phyloP scores from a whole-genome alignment of 2,113 vertebrate species.

The Macquaria australasica region DNA sequence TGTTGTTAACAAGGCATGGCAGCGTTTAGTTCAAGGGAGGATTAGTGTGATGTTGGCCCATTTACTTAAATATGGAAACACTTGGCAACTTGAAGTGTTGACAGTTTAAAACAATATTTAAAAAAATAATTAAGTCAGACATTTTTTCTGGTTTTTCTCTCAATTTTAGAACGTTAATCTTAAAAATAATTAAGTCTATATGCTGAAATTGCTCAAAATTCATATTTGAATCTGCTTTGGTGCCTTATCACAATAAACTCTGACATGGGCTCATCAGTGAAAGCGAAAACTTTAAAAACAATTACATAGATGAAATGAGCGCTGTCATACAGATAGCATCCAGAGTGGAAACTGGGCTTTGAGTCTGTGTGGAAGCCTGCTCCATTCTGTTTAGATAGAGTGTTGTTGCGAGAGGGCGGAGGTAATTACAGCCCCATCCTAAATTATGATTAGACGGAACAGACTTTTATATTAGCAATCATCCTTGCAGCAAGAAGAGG shows the following conservation, averaged over 20 bases:
- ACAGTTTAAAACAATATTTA: neutral
- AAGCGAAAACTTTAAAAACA: constrained; percentile 22
- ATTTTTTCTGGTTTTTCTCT: neutral
- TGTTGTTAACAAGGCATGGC: constrained; percentile 50
- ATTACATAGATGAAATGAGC: constrained; percentile 49
- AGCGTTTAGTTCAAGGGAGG: neutral
- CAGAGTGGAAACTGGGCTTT: constrained; percentile 56
- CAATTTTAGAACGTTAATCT: neutral
- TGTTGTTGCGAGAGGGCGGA: constrained; percentile 67
- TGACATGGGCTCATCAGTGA: constrained; percentile 15
- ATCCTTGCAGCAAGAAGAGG: constrained; percentile 78
- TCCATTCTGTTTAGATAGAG: constrained; percentile 73
- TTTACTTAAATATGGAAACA: neutral
- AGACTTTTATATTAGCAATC: constrained; percentile 83
- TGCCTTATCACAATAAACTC: neutral
- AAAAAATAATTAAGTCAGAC: neutral
- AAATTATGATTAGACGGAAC: constrained; percentile 83
- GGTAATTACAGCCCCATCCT: constrained; percentile 78
- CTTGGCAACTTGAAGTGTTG: neutral
- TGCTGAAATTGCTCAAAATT: neutral
- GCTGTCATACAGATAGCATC: constrained; percentile 28
- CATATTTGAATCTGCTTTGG: neutral
- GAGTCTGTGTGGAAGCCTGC: constrained; percentile 36
- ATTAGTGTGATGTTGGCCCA: constrained; percentile 6
- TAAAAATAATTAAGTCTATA: neutral